Evolutionary conservation across 2,888 invertebrate genomes (phyloP).

Genomic region (Macrophya alboannulata): DNA sequence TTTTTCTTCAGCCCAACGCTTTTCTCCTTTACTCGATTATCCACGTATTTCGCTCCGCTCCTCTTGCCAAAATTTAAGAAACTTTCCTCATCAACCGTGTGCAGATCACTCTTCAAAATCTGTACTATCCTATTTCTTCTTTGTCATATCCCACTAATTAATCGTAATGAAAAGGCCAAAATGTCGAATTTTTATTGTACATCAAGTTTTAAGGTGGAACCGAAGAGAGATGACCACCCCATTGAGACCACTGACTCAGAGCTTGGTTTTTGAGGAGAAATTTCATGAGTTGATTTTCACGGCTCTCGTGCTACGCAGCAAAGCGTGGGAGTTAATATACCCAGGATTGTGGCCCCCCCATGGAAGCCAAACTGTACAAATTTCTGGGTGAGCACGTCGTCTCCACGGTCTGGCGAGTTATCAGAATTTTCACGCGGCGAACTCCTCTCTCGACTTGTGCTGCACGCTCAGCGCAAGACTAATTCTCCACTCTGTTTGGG

Average conservation of each 20-base stretch:
- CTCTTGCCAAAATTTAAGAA: background rate
- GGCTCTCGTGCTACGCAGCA: conserved; percentile 68
- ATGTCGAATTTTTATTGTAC: background rate
- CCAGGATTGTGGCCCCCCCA: conserved; percentile 8
- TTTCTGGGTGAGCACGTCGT: conserved; percentile 34
- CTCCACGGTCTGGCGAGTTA: conserved; percentile 27
- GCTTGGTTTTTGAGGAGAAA: conserved; percentile 69
- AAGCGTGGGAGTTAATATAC: conserved; percentile 71
- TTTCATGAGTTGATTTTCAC: conserved; percentile 70
- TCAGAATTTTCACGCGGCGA: conserved; percentile 37
- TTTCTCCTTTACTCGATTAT: background rate
- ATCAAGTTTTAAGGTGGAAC: background rate
- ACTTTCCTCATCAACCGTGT: background rate
- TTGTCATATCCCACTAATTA: background rate
- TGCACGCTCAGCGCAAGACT: conserved; percentile 25
- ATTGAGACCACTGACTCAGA: conserved; percentile 69
- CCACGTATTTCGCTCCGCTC: background rate
- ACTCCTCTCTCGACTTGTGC: background rate
- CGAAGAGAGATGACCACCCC: conserved; percentile 67
- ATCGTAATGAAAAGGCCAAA: background rate
- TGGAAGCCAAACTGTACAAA: background rate
- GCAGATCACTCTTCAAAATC: background rate
- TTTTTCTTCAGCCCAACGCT: background rate
- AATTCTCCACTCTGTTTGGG: conserved; percentile 26
- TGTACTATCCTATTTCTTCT: background rate